A percentile compares a stretch with the other conserved stretches of the same genome.
These are phyloP conservation scores for Mactromeris polynyma DNA, from an alignment of 2,888 invertebrate species.

Conservation along the genomic window DNA sequence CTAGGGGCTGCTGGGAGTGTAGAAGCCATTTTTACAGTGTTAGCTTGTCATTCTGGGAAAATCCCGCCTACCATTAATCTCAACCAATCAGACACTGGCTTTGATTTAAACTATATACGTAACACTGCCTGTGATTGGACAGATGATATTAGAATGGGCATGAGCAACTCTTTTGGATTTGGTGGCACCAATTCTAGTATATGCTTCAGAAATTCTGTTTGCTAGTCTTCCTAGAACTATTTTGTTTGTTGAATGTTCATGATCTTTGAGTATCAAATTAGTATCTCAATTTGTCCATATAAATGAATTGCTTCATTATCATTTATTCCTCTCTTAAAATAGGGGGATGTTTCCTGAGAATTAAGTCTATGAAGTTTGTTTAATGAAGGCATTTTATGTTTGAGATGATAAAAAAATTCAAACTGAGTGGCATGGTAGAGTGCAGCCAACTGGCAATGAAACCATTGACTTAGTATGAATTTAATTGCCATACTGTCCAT, in stretches of 20 bases:
- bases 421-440: too few species aligned
- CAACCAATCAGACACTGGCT: constrained; percentile 89
- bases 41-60: constrained; percentile 92
- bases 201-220: constrained; percentile 76
- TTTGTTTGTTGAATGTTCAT: not conserved
- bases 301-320: too few species aligned
- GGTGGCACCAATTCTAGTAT: constrained; percentile 98
- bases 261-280: not conserved
- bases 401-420: too few species aligned
- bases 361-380: too few species aligned
- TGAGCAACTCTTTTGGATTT: constrained; percentile 99
- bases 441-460: too few species aligned
- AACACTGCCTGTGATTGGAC: constrained; percentile 90
- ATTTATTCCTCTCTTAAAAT: too few species aligned
- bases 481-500: too few species aligned
- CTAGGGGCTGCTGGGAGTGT: constrained; percentile 98
- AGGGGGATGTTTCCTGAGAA: too few species aligned
- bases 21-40: constrained; percentile 94
- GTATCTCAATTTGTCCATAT: too few species aligned
- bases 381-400: too few species aligned
- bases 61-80: constrained; percentile 97
- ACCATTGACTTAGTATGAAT: too few species aligned
- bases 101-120: constrained; percentile 91
- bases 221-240: not conserved
- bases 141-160: constrained; percentile 89